Evolutionary conservation across 1,140 invertebrate genomes (phyloP).

Genomic region (Aphis craccivora): DNA sequence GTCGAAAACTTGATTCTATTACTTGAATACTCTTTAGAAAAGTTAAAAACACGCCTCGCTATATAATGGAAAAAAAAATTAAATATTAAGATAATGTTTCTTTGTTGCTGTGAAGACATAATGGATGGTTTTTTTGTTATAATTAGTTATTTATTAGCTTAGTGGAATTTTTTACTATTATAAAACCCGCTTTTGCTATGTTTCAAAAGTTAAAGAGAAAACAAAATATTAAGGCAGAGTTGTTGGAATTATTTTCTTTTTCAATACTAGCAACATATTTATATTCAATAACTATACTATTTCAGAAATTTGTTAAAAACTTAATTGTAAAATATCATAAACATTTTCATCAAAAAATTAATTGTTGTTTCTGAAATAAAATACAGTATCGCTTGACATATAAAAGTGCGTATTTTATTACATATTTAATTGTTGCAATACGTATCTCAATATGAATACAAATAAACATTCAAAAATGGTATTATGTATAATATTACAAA

Average conservation of each 20-base stretch:
- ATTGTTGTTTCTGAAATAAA: too few species aligned
- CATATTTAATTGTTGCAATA: too few species aligned
- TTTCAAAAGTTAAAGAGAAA: neutral
- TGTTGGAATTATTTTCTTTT: neutral
- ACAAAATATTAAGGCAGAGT: neutral
- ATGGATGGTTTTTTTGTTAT: neutral
- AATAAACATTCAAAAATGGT: too few species aligned
- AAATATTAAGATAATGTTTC: neutral
- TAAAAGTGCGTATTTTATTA: too few species aligned
- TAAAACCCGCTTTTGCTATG: neutral
- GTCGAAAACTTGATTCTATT: neutral
- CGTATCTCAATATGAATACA: too few species aligned
- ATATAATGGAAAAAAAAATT: neutral
- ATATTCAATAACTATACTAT: neutral
- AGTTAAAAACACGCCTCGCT: neutral
- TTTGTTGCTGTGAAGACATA: neutral
- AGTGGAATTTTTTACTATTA: neutral
- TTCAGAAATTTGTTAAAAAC: neutral
- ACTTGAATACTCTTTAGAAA: neutral
- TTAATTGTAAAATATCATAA: too few species aligned
- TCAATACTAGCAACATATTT: neutral
- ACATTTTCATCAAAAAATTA: too few species aligned
- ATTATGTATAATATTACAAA: too few species aligned
- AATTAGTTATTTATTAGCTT: neutral
- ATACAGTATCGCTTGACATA: too few species aligned